phyloP scores from a whole-genome alignment of 2,113 vertebrate genomes.

The Rhinopithecus roxellana region DNA sequence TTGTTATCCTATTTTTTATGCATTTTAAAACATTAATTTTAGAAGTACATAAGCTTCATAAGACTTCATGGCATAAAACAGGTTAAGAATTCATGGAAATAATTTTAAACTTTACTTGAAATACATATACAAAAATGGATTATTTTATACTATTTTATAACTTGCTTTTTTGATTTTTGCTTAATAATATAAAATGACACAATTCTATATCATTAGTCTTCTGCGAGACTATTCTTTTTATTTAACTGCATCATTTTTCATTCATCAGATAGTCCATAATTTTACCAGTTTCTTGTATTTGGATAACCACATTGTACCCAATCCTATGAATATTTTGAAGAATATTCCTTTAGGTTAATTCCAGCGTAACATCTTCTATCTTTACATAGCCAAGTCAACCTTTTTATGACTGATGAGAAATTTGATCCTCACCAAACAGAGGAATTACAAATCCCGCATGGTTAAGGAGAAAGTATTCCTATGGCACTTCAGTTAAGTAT shows the following conservation, averaged over 20 bases:
- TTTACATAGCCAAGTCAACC: neutral
- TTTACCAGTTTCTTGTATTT: neutral
- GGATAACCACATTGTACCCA: neutral
- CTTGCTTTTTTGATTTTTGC: neutral
- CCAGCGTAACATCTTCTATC: neutral
- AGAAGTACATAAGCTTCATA: neutral
- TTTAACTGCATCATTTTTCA: neutral
- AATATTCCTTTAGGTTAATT: neutral
- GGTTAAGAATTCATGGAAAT: neutral
- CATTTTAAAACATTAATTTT: neutral
- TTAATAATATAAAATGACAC: neutral
- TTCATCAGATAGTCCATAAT: conserved; percentile 1
- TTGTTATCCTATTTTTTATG: neutral
- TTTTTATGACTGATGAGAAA: neutral
- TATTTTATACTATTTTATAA: neutral
- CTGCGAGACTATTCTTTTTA: neutral
- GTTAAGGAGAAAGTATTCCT: neutral
- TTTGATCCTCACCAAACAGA: neutral
- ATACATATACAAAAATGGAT: neutral
- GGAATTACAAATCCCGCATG: neutral
- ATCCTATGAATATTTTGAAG: neutral
- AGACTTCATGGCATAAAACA: neutral
- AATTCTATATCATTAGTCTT: conserved; percentile 6
- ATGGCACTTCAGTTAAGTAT: neutral
- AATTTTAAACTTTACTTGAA: neutral